Evolutionary conservation across 2,797 vertebrate genomes (phyloP).

Genomic region (Sebastes diaconus): DNA sequence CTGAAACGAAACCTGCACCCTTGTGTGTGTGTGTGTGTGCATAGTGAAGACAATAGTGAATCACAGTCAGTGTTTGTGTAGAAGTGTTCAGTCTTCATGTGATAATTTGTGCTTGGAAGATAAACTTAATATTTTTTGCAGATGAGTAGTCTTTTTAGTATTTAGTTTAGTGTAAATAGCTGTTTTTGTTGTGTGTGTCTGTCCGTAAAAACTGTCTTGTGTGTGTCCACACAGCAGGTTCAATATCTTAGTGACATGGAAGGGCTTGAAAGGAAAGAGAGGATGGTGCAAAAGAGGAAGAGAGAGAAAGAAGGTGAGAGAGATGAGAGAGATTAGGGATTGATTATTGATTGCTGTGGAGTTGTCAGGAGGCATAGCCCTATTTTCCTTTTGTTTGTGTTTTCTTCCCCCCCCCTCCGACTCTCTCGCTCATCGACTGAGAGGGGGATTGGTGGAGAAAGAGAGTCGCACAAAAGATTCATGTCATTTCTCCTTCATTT

Average conservation of each 20-base stretch:
- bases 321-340: constrained; percentile 73
- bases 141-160: not conserved
- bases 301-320: constrained; percentile 40
- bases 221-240: constrained; percentile 32
- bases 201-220: not conserved
- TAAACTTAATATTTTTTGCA: not conserved
- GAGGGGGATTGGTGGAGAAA: constrained; percentile 21
- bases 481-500: constrained; percentile 72
- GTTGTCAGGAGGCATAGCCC: constrained; percentile 54
- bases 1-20: not conserved
- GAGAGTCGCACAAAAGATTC: constrained; percentile 42
- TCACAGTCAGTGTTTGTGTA: not conserved
- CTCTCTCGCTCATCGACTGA: constrained; percentile 38
- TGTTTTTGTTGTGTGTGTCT: not conserved
- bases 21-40: not conserved
- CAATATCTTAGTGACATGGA: constrained; percentile 45
- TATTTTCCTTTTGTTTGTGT: constrained; percentile 65
- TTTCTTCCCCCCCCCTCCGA: not conserved
- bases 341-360: constrained; percentile 73
- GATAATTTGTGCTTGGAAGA: too few species aligned
- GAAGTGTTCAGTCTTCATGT: not conserved
- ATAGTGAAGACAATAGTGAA: not conserved
- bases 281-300: constrained; percentile 23
- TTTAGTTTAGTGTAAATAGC: not conserved
- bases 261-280: constrained; percentile 30